A percentile compares a stretch with the other conserved stretches of the same genome.
Evolutionary conservation across 2,113 vertebrate species (phyloP).

Genomic region (mouse (Mus musculus)): GRCm39 chr2:47989001-47989500

Average conservation of each 20-base stretch:
- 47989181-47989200: slow-evolving; percentile 78
- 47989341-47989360: slow-evolving; percentile 66
- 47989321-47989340: slow-evolving; percentile 42
- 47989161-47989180: slow-evolving; percentile 86
- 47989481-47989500: slow-evolving; percentile 20
- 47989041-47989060: slow-evolving; percentile 87
- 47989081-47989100: slow-evolving; percentile 87
- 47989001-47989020: slow-evolving; percentile 86
- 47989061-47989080: slow-evolving; percentile 85
- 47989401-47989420: neutral
- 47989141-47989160: slow-evolving; percentile 85
- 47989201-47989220: slow-evolving; percentile 67
- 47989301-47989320: slow-evolving; percentile 76
- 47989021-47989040: slow-evolving; percentile 87
- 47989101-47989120: slow-evolving; percentile 84
- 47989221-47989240: slow-evolving; percentile 70
- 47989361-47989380: slow-evolving; percentile 59
- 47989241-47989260: slow-evolving; percentile 69
- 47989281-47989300: slow-evolving; percentile 76
- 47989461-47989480: neutral
- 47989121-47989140: slow-evolving; percentile 85
- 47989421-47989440: slow-evolving; percentile 10
- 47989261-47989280: slow-evolving; percentile 70
- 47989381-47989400: slow-evolving; percentile 69
- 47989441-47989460: neutral